Evolutionary conservation across 2,888 invertebrate genomes (phyloP), one percentile per base, ranked within the genome.

Genomic region (Cerastoderma edule): DNA sequence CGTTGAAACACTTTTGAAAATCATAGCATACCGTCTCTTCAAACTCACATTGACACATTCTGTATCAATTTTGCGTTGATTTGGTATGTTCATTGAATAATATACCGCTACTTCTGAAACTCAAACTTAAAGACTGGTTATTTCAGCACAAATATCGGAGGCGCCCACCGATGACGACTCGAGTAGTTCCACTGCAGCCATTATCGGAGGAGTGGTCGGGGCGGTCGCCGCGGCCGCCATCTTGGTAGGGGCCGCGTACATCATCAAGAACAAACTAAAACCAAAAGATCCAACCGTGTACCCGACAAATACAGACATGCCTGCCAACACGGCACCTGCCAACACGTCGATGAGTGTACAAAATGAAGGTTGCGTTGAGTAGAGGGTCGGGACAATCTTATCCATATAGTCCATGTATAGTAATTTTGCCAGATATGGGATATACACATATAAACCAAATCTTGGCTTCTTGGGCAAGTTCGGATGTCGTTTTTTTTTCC

Each of bases 201-300:
- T 80, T 28, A 68, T 68, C 2, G 76, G 76, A 16, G 80, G 76
- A 10, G 69, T 68, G 32, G 30, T 80, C 27, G 80, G 76, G 3
- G 80, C 76, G 16, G 68, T 72, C 24, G 76, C 50, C 1, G 3
- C 76, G 35, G 35, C 74, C 22, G 74, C 63, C 0, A 32, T 68
- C 1, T 46, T 54, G 22, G 56, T 64, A 33, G 53, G 67, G 0
- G 63, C 13, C 39, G 57, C 54, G 1, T 73, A 74, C 48, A 27
- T 60, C 19, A 27, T 71, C n/a, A 30, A 71, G 10, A 35, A 63
- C n/a, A 78, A 67, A 32, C 39, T 54, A 33, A 78, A 71, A 39
- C 44, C 53, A 0, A 72, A 73, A 67, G 66, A 72, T 39, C 77
- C 77, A 8, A 73, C 73, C 3, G 69, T 78, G 5, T 67, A 70